Conservation (phyloP, 2,888 invertebrate species). For the Erebia ligea region DNA sequence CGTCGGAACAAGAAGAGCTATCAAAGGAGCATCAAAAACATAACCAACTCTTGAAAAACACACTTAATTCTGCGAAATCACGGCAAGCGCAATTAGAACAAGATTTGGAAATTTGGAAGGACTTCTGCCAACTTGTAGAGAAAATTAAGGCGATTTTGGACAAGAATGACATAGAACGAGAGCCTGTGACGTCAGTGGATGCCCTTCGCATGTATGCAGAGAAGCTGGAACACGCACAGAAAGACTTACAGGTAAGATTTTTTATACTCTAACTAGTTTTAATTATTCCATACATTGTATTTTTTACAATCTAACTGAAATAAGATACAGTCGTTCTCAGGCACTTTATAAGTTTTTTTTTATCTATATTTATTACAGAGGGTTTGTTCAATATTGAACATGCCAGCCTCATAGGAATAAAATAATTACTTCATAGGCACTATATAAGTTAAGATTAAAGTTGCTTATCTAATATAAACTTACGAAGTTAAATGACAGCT, state of each 20-base stretch:
- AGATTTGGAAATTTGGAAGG: conserved; percentile 92
- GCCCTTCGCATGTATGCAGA: conserved; percentile 93
- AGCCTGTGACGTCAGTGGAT: conserved; percentile 90
- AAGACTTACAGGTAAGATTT: conserved; percentile 87
- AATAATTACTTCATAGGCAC: no score
- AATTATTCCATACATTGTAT: neutral
- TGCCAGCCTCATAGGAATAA: no score
- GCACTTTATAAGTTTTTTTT: no score
- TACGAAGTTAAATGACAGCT: no score
- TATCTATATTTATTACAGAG: no score
- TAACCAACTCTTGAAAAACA: conserved; percentile 91
- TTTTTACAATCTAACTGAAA: neutral
- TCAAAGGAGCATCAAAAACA: conserved; percentile 92
- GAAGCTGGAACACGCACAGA: conserved; percentile 90
- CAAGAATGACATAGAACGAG: conserved; percentile 90
- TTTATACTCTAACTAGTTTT: neutral
- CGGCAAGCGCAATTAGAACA: conserved; percentile 91
- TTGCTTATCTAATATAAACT: neutral
- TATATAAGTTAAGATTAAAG: neutral
- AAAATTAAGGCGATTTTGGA: conserved; percentile 90
- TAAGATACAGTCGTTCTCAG: neutral
- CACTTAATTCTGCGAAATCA: conserved; percentile 91
- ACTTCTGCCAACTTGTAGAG: conserved; percentile 90
- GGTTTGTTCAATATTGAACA: no score
- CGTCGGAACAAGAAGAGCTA: conserved; percentile 91